phyloP scores from a whole-genome alignment of 1,140 invertebrate species.

The Samia ricini region DNA sequence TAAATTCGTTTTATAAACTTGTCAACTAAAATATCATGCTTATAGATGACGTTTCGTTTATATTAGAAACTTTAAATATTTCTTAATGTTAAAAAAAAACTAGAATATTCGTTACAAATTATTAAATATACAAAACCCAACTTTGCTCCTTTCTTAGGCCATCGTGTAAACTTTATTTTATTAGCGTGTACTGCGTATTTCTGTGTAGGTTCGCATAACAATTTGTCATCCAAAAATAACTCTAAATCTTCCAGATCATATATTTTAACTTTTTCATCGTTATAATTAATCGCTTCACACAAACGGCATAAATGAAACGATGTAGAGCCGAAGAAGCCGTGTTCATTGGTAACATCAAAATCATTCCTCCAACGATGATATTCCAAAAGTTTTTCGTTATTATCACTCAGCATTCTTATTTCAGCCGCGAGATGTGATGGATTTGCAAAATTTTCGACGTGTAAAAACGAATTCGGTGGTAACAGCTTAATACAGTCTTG shows the following conservation, averaged over 20 bases:
- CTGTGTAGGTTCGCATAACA: conserved; percentile 7
- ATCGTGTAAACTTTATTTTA: neutral
- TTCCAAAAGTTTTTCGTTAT: conserved; percentile 4
- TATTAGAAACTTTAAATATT: no score
- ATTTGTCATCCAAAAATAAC: conserved; percentile 15
- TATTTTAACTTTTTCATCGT: conserved; percentile 61
- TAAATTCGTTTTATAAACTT: no score
- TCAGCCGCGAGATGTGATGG: conserved; percentile 78
- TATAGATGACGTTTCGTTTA: no score
- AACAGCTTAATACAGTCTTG: conserved; percentile 76
- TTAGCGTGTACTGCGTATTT: neutral
- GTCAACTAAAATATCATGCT: no score
- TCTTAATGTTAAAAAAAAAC: no score
- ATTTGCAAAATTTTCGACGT: conserved; percentile 85
- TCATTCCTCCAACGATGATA: conserved; percentile 34
- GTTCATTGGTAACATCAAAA: conserved; percentile 83
- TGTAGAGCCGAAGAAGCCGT: conserved; percentile 80
- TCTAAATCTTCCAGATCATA: conserved; percentile 46
- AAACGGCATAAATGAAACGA: conserved; percentile 88
- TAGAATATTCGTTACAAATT: neutral
- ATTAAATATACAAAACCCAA: neutral
- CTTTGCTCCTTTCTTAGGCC: neutral
- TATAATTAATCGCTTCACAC: conserved; percentile 85
- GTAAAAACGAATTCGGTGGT: conserved; percentile 84
- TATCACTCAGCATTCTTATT: conserved; percentile 73